Conservation (phyloP, 2,888 invertebrate species). For the Tipula lateralis region DNA sequence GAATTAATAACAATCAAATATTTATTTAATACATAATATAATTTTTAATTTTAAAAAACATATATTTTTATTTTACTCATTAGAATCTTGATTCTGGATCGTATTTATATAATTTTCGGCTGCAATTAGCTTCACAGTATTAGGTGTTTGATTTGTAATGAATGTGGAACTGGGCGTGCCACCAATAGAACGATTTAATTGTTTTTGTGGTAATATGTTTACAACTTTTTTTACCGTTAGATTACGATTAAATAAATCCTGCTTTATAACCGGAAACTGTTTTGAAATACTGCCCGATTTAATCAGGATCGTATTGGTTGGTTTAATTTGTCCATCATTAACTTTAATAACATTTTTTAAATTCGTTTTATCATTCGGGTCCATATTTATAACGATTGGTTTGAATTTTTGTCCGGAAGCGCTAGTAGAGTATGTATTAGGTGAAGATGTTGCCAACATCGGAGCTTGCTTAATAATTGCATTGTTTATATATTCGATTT, state of each 20-base stretch:
- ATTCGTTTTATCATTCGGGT: constrained; percentile 33
- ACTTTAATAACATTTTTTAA: constrained; percentile 36
- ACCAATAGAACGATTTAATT: not conserved
- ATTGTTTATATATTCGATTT: constrained; percentile 30
- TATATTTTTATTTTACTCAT: not conserved
- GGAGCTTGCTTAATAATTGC: constrained; percentile 34
- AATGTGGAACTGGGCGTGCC: not conserved
- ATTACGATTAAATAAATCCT: constrained; percentile 40
- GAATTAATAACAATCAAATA: not conserved
- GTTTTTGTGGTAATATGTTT: constrained; percentile 36
- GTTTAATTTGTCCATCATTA: constrained; percentile 33
- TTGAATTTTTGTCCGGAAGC: constrained; percentile 33
- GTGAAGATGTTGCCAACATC: constrained; percentile 33
- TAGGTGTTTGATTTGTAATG: not conserved
- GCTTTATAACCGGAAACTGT: constrained; percentile 36
- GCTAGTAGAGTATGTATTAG: not conserved
- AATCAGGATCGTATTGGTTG: constrained; percentile 34
- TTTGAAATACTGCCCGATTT: constrained; percentile 37
- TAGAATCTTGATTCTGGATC: not conserved
- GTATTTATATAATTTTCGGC: not conserved
- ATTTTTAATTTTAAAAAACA: not conserved
- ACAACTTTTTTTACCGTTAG: constrained; percentile 42
- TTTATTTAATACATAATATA: not conserved
- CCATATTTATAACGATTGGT: constrained; percentile 36
- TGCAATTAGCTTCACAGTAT: not conserved